Conservation (phyloP, 2,888 invertebrate genomes). For the Sesia bembeciformis region DNA sequence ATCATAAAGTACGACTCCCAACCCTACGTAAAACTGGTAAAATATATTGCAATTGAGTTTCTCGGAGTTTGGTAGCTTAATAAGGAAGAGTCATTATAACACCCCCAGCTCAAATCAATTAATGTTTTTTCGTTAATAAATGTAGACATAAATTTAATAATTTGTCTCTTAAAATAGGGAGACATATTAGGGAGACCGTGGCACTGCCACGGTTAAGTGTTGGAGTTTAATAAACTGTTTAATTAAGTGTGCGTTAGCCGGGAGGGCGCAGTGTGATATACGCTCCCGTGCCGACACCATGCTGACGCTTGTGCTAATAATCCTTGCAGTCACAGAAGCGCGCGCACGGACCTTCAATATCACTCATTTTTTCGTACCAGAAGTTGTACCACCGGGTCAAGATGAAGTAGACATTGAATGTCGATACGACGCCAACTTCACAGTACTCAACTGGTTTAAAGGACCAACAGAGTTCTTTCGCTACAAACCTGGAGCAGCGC, state of each 20-base stretch:
- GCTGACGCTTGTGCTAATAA: constrained; percentile 32
- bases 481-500: constrained; percentile 48
- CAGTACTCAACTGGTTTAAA: constrained; percentile 60
- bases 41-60: too few relatives aligned
- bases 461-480: constrained; percentile 58
- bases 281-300: constrained; percentile 50
- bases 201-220: constrained; percentile 49
- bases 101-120: too few relatives aligned
- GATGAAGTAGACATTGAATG: constrained; percentile 54
- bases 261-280: constrained; percentile 44
- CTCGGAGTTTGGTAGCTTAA: too few relatives aligned
- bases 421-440: constrained; percentile 60
- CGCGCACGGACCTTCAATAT: constrained; percentile 44
- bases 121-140: too few relatives aligned
- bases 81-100: too few relatives aligned
- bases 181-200: too few relatives aligned
- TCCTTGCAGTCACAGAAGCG: constrained; percentile 18
- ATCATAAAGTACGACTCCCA: too few relatives aligned
- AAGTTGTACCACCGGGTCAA: constrained; percentile 36
- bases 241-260: constrained; percentile 59
- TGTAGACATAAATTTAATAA: too few relatives aligned
- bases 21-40: too few relatives aligned
- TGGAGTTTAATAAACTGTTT: constrained; percentile 69
- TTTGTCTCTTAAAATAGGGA: too few relatives aligned
- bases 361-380: constrained; percentile 46